phyloP scores from a whole-genome alignment of 2,113 vertebrate genomes.

The Caranx ignobilis region DNA sequence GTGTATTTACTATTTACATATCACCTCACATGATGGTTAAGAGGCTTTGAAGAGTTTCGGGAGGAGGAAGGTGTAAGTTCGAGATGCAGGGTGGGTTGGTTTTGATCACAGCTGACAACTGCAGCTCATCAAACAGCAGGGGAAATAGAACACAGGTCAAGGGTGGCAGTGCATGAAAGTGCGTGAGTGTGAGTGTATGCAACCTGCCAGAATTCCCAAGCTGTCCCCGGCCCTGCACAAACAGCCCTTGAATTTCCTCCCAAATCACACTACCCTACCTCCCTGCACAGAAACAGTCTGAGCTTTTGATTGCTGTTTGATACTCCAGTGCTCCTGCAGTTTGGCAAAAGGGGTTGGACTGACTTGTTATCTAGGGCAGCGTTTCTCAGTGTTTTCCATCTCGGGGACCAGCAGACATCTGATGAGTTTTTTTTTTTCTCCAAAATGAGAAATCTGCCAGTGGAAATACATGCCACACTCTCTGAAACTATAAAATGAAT shows the following conservation, averaged over 20 bases:
- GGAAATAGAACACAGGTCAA: slow-evolving; percentile 49
- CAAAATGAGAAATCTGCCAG: slow-evolving; percentile 29
- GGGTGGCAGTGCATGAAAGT: slow-evolving; percentile 42
- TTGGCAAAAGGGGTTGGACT: slow-evolving; percentile 50
- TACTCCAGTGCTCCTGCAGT: slow-evolving; percentile 56
- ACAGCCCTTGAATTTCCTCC: slow-evolving; percentile 36
- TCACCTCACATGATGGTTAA: neutral
- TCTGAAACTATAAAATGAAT: slow-evolving; percentile 20
- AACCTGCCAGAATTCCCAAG: slow-evolving; percentile 56
- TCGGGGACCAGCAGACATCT: slow-evolving; percentile 51
- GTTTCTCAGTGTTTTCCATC: slow-evolving; percentile 62
- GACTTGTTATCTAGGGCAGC: slow-evolving; percentile 64
- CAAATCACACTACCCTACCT: slow-evolving; percentile 25
- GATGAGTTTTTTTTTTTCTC: slow-evolving; percentile 13
- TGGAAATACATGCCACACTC: slow-evolving; percentile 10
- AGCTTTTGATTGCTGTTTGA: slow-evolving; percentile 62
- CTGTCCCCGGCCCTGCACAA: slow-evolving; percentile 28
- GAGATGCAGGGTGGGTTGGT: slow-evolving; percentile 14
- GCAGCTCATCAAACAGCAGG: slow-evolving; percentile 61
- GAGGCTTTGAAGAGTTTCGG: slow-evolving; percentile 30
- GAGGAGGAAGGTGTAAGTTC: neutral
- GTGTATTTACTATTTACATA: slow-evolving; percentile 42
- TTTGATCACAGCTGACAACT: slow-evolving; percentile 53
- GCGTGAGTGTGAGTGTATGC: slow-evolving; percentile 8
- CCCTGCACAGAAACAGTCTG: slow-evolving; percentile 34